Evolutionary conservation across 2,888 invertebrate genomes (phyloP).

Genomic region (Drosophila atripex): DNA sequence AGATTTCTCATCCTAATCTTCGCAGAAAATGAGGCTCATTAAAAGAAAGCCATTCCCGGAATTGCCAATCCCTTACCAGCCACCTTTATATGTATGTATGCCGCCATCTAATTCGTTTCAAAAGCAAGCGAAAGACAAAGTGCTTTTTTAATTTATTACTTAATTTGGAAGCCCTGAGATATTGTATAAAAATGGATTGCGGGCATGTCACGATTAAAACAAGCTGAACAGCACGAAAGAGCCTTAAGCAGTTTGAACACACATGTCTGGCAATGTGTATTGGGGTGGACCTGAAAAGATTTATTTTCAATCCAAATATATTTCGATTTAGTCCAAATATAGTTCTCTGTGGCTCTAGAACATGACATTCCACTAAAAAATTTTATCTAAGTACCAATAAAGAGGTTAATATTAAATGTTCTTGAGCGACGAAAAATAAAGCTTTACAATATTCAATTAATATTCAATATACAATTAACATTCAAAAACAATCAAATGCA

Average conservation of each 20-base stretch:
- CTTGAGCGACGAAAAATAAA: too few relatives aligned
- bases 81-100: slow-evolving; percentile 3
- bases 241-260: slow-evolving; percentile 28
- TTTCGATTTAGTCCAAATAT: too few relatives aligned
- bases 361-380: too few relatives aligned
- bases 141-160: slow-evolving; percentile 59
- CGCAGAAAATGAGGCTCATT: slow-evolving; percentile 38
- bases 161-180: slow-evolving; percentile 50
- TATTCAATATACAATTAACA: too few relatives aligned
- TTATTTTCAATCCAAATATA: too few relatives aligned
- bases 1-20: slow-evolving; percentile 42
- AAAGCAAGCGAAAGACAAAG: slow-evolving; percentile 44
- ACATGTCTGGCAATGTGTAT: slow-evolving; percentile 6
- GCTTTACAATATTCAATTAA: too few relatives aligned
- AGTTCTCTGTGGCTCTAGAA: too few relatives aligned
- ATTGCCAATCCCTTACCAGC: slow-evolving; percentile 31
- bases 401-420: too few relatives aligned
- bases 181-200: slow-evolving; percentile 43
- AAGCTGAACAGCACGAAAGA: slow-evolving; percentile 34
- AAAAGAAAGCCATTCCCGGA: slow-evolving; percentile 38
- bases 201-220: slow-evolving; percentile 49
- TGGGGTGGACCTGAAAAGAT: slow-evolving; percentile 11
- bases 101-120: slow-evolving; percentile 19
- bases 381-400: too few relatives aligned
- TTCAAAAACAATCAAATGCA: not conserved